Evolutionary conservation across 2,797 vertebrate genomes (phyloP), one percentile per base, ranked within the genome.

Genomic region (Melanotaenia boesemani): DNA sequence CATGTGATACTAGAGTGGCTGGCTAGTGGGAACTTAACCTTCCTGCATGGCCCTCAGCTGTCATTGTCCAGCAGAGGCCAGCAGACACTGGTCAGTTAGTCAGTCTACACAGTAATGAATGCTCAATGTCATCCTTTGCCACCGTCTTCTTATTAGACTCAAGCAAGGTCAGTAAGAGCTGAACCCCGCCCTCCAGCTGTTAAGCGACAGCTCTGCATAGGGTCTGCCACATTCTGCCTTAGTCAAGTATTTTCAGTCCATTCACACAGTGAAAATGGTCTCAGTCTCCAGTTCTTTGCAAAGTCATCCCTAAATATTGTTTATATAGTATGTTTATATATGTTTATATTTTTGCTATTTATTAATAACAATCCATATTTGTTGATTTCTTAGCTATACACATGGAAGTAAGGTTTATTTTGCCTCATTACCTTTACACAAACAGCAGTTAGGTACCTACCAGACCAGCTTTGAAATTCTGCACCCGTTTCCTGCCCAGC

Each of bases 381-480:
- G 28, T 20, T 28, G 18, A 63, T 46, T 63, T 44, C 3, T 62
- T 16, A 63, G 15, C 16, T 62, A 4, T 30, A n/a, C 13, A 50
- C 8, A 50, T 22, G 46, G 2, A 46, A 46, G 16, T 32, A 34
- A 36, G 8, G 32, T 34, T n/a, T 36, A 60, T 41, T 50, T 30
- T 65, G 55, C 54, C n/a, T 46, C 10, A 24, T 34, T 46, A 37
- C 2, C 2, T 56, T 28, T 22, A 8, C 10, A 50, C 20, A 67
- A 41, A 48, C 16, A 34, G 6, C 28, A 28, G 9, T 60, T 18
- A 56, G 46, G 26, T 16, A 93, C 97, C 76, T 91, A 99, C 97
- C 94, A 96, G 12, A 30, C 97, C 97, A 0, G 93, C 94, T 92
- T 97, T 96, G 64, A 98, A 98, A 91, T 97, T 98, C 78, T 95